Evolutionary conservation across 2,797 vertebrate genomes (phyloP).

Genomic region (Hemibagrus guttatus): DNA sequence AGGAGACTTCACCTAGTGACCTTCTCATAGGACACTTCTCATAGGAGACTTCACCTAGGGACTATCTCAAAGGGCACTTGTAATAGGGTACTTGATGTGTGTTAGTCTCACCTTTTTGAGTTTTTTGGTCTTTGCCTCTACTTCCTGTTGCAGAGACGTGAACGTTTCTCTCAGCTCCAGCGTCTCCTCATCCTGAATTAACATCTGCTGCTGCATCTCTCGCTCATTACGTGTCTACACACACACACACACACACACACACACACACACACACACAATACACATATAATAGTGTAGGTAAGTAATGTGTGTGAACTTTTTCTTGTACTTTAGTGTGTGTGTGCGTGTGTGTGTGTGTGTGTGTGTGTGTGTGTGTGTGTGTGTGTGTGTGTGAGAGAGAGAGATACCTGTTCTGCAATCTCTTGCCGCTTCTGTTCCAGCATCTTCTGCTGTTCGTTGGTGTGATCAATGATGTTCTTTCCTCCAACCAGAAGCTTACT

Average conservation of each 20-base stretch:
- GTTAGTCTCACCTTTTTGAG: conserved; percentile 87
- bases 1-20: too few relatives aligned
- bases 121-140: conserved; percentile 96
- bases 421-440: conserved; percentile 91
- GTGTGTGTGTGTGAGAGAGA: not conserved
- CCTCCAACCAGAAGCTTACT: conserved; percentile 94
- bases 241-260: conserved; percentile 48
- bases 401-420: conserved; percentile 87
- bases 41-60: too few relatives aligned
- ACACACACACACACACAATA: conserved; percentile 57
- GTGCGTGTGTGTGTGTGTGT: not conserved
- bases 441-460: conserved; percentile 95
- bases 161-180: conserved; percentile 85
- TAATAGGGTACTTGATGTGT: not conserved
- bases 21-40: too few relatives aligned
- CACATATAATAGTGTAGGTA: conserved; percentile 18
- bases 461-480: conserved; percentile 95
- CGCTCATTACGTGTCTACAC: conserved; percentile 69
- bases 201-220: conserved; percentile 78
- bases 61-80: not conserved
- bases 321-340: not conserved
- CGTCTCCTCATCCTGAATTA: conserved; percentile 75
- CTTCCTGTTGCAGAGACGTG: conserved; percentile 92
- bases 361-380: not conserved
- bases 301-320: not conserved